phyloP scores from a whole-genome alignment of 2,888 invertebrate species.

The Odontocerum albicorne region DNA sequence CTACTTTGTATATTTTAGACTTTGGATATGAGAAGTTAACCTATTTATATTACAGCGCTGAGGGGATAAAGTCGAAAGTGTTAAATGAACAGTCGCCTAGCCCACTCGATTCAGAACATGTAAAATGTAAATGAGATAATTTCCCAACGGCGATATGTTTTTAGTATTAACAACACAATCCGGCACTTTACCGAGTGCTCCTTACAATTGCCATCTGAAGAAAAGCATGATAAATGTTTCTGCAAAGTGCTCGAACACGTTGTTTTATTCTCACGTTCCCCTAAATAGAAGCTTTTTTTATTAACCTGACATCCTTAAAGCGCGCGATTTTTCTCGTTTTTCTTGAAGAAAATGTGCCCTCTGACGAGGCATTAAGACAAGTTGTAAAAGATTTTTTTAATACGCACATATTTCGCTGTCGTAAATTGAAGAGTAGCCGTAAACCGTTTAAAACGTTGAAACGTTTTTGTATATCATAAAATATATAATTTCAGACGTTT shows the following conservation, averaged over 20 bases:
- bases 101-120: too few relatives aligned
- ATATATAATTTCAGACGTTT: neutral
- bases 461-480: neutral
- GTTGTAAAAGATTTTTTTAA: neutral
- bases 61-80: too few relatives aligned
- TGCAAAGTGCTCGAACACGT: slow-evolving; percentile 1
- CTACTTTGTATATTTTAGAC: too few relatives aligned
- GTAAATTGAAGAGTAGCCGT: too few relatives aligned
- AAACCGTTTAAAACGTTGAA: neutral
- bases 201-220: neutral
- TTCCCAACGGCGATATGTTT: too few relatives aligned
- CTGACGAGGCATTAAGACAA: neutral
- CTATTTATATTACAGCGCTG: too few relatives aligned
- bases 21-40: too few relatives aligned
- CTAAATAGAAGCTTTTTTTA: neutral
- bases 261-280: slow-evolving; percentile 1
- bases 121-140: too few relatives aligned
- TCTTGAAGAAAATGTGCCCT: neutral
- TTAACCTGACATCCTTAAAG: neutral
- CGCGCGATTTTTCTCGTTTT: neutral
- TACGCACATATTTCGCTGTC: too few relatives aligned
- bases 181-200: slow-evolving; percentile 7
- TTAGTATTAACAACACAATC: neutral
- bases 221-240: slow-evolving; percentile 10
- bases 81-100: too few relatives aligned